Percentiles rank a stretch among this genome's conserved stretches.
These are phyloP conservation scores for Drosophila koepferae DNA, from an alignment of 2,888 invertebrate species.

Conservation along the genomic window DNA sequence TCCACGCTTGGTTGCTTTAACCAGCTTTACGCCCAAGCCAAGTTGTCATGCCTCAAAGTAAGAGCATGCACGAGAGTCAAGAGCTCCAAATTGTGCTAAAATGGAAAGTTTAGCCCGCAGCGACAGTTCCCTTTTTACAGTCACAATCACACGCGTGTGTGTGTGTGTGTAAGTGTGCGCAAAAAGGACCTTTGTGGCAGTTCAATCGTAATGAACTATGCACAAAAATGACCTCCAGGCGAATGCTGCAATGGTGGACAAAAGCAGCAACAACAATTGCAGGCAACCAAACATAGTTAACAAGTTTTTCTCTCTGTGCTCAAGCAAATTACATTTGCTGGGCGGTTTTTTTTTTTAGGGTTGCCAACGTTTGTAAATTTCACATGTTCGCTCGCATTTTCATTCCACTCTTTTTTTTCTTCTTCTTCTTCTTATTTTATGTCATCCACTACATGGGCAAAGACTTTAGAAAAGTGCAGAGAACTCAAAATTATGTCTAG, in stretches of 20 bases:
- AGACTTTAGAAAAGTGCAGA: slow-evolving; percentile 55
- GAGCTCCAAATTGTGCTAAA: slow-evolving; percentile 31
- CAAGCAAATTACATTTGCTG: slow-evolving; percentile 71
- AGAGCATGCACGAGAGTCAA: slow-evolving; percentile 29
- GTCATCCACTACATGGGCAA: slow-evolving; percentile 17
- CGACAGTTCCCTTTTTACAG: slow-evolving; percentile 33
- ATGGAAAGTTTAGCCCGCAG: slow-evolving; percentile 46
- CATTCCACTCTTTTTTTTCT: not conserved
- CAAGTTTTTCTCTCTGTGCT: slow-evolving; percentile 62
- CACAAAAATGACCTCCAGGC: slow-evolving; percentile 76
- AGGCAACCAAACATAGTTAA: slow-evolving; percentile 48
- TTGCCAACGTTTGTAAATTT: slow-evolving; percentile 55
- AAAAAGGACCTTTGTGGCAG: slow-evolving; percentile 72
- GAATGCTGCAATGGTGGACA: slow-evolving; percentile 57
- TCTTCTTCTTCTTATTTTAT: slow-evolving; percentile 29
- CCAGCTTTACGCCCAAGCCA: not conserved
- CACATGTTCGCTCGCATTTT: slow-evolving; percentile 34
- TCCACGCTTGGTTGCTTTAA: not conserved
- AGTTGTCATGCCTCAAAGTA: slow-evolving; percentile 3
- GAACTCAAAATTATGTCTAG: slow-evolving; percentile 75
- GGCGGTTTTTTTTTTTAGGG: slow-evolving; percentile 62
- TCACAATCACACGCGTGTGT: slow-evolving; percentile 17
- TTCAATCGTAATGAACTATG: slow-evolving; percentile 79
- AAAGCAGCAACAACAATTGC: slow-evolving; percentile 42
- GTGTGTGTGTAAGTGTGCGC: slow-evolving; percentile 17